These are phyloP conservation scores for Melieria crassipennis DNA, from an alignment of 2,888 invertebrate genomes.

Conservation along the genomic window DNA sequence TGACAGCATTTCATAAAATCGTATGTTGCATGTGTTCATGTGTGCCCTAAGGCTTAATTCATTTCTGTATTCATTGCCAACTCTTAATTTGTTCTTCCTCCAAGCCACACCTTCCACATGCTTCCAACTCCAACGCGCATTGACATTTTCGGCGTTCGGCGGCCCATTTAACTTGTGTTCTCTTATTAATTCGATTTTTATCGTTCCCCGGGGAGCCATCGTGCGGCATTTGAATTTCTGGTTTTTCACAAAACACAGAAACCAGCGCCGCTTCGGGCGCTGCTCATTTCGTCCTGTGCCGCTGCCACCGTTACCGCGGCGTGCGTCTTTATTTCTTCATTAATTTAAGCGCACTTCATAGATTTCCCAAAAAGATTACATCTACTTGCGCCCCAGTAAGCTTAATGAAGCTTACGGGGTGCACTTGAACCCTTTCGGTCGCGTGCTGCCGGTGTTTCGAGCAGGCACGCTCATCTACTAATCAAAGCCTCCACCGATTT, in stretches of 20 bases:
- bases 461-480: slow-evolving; percentile 1
- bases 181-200: slow-evolving; percentile 65
- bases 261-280: too few species aligned
- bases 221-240: slow-evolving; percentile 55
- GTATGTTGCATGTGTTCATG: not conserved
- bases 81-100: too few species aligned
- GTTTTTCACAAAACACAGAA: slow-evolving; percentile 39
- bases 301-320: not conserved
- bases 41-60: not conserved
- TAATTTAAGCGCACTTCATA: slow-evolving; percentile 56
- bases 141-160: slow-evolving; percentile 47
- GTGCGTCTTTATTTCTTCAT: slow-evolving; percentile 62
- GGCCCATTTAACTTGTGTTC: slow-evolving; percentile 60
- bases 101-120: not conserved
- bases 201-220: slow-evolving; percentile 64
- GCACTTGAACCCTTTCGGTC: slow-evolving; percentile 46
- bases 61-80: too few species aligned
- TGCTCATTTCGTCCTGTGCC: not conserved
- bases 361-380: slow-evolving; percentile 59
- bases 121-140: not conserved
- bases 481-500: slow-evolving; percentile 54
- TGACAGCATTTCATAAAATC: too few species aligned
- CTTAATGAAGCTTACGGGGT: slow-evolving; percentile 21
- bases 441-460: slow-evolving; percentile 44
- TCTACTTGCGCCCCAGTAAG: slow-evolving; percentile 35